Conservation (phyloP, 2,888 invertebrate genomes). For the Ganaspis brasiliensis region DNA sequence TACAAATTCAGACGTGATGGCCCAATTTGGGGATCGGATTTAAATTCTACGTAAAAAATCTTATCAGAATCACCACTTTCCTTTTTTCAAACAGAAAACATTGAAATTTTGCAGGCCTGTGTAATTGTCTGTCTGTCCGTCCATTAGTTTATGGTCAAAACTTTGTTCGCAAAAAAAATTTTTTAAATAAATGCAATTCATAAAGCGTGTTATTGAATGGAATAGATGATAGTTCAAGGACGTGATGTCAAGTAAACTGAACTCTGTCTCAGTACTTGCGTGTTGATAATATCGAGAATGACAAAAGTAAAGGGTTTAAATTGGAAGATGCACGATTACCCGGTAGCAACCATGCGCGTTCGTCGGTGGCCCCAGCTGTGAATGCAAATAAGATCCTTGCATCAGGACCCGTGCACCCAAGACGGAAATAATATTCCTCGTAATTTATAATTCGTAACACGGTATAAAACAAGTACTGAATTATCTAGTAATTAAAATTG, state of each 20-base stretch:
- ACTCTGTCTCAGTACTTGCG: background rate
- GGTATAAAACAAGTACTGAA: slow-evolving; percentile 11
- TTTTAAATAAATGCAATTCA: no score
- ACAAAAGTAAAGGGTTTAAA: slow-evolving; percentile 22
- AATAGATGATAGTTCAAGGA: background rate
- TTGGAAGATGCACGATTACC: slow-evolving; percentile 25
- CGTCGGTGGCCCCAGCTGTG: slow-evolving; percentile 12
- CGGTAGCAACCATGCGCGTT: slow-evolving; percentile 13
- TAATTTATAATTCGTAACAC: slow-evolving; percentile 31
- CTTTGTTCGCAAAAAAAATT: no score
- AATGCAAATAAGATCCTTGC: slow-evolving; percentile 19
- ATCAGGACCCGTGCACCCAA: slow-evolving; percentile 4
- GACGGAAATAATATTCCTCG: slow-evolving; percentile 24
- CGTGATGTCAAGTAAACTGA: background rate
- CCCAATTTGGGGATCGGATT: no score
- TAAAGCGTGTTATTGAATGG: background rate
- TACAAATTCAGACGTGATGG: no score
- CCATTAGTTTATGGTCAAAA: no score
- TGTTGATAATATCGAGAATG: slow-evolving; percentile 28
- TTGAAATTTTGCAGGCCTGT: no score
- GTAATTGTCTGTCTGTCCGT: no score
- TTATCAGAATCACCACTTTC: no score
- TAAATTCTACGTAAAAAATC: no score
- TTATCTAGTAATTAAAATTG: slow-evolving; percentile 18
- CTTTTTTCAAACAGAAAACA: no score